Conservation (phyloP, 2,797 vertebrate species). For the Halcyon chelicuti region DNA sequence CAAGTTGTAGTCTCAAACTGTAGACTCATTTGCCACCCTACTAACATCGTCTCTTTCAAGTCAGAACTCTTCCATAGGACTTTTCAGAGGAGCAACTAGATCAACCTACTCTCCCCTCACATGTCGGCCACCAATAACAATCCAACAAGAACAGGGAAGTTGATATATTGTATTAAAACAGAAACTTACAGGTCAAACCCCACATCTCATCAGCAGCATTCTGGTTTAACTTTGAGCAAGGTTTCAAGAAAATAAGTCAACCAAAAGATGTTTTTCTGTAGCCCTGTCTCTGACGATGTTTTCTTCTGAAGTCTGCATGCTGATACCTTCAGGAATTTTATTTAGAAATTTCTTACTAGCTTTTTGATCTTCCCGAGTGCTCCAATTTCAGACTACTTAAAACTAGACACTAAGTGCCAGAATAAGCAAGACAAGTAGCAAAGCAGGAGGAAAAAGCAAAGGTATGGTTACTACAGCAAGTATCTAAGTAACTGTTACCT, state of each 20-base stretch:
- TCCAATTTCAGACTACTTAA: background rate
- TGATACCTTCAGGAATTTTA: background rate
- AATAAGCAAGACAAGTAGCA: background rate
- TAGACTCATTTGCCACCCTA: background rate
- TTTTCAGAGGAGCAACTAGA: background rate
- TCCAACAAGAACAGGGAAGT: background rate
- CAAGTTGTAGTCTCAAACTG: background rate
- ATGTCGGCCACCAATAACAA: background rate
- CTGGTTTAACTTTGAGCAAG: background rate
- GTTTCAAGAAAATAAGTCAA: background rate
- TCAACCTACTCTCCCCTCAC: background rate
- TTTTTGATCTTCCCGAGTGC: background rate
- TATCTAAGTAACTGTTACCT: background rate
- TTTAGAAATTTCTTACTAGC: background rate
- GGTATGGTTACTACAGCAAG: background rate
- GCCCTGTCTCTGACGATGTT: rapidly evolving
- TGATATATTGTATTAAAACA: background rate
- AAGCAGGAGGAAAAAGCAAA: background rate
- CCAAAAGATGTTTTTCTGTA: background rate
- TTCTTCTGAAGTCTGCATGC: background rate
- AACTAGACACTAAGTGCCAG: background rate
- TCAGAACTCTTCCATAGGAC: rapidly evolving
- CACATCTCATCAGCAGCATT: background rate
- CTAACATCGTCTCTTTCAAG: background rate
- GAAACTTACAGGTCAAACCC: background rate